Percentiles rank a stretch among this genome's conserved stretches.
These are phyloP conservation scores for Gallirallus australis DNA, from an alignment of 2,797 vertebrate genomes.

Conservation along the genomic window DNA sequence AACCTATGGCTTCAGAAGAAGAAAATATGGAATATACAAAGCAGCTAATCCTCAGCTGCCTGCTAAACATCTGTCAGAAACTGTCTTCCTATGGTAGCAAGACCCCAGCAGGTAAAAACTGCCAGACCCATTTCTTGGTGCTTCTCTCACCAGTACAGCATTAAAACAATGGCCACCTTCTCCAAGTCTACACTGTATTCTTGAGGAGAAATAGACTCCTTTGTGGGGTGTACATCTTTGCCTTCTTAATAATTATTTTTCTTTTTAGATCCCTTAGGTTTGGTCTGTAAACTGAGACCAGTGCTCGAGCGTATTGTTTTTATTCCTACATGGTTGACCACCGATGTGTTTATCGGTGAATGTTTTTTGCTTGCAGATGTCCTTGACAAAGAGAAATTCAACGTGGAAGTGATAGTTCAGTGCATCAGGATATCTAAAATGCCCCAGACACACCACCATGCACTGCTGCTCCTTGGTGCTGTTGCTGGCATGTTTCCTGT, in stretches of 20 bases:
- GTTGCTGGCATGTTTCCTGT: conserved; percentile 93
- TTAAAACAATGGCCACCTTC: not conserved
- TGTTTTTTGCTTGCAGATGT: conserved; percentile 75
- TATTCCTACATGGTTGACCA: not conserved
- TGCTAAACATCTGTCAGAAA: conserved; percentile 89
- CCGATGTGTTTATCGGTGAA: not conserved
- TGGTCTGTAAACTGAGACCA: not conserved
- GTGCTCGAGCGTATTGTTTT: not conserved
- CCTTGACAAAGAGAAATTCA: conserved; percentile 94
- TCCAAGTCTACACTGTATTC: not conserved
- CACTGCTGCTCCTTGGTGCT: conserved; percentile 89
- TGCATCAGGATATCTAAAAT: conserved; percentile 89
- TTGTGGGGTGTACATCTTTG: not conserved
- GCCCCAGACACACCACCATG: conserved; percentile 97
- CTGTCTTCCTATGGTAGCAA: conserved; percentile 81
- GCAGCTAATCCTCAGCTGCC: conserved; percentile 91
- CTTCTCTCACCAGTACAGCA: not conserved
- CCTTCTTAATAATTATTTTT: not conserved
- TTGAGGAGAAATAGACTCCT: not conserved
- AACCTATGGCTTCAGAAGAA: conserved; percentile 74
- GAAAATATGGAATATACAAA: conserved; percentile 92
- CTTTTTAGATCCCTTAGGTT: not conserved
- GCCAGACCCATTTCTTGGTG: not conserved
- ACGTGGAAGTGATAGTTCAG: conserved; percentile 94
- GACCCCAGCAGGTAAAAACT: conserved; percentile 80